phyloP scores from a whole-genome alignment of 2,888 invertebrate genomes.

The Drosophila rellima region DNA sequence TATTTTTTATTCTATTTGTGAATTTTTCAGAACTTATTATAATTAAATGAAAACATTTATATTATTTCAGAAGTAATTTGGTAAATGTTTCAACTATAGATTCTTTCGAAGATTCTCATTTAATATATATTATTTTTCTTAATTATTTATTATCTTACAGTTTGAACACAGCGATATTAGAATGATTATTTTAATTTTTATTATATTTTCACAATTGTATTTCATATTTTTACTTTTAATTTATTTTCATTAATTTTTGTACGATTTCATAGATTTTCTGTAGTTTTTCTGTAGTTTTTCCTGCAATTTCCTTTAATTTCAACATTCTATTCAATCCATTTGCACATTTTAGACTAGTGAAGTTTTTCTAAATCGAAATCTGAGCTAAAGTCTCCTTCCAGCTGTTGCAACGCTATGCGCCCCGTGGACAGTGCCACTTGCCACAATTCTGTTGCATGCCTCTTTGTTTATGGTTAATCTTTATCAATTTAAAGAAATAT shows the following conservation, averaged over 20 bases:
- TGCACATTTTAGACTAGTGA: not conserved
- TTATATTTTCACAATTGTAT: too few species aligned
- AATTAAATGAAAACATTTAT: too few species aligned
- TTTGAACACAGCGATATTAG: too few species aligned
- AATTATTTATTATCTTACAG: too few species aligned
- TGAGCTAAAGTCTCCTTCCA: slow-evolving; percentile 9
- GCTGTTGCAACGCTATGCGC: slow-evolving; percentile 36
- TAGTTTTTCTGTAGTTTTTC: not conserved
- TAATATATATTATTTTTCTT: too few species aligned
- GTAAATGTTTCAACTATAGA: too few species aligned
- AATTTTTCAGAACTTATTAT: too few species aligned
- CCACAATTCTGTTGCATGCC: slow-evolving; percentile 51
- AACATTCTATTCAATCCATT: not conserved
- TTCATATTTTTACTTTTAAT: too few species aligned
- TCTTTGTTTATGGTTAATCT: slow-evolving; percentile 79
- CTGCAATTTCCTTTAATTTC: not conserved
- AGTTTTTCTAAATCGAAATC: not conserved
- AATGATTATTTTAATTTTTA: too few species aligned
- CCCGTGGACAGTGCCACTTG: slow-evolving; percentile 61
- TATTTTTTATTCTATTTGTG: too few species aligned
- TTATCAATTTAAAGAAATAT: slow-evolving; percentile 82
- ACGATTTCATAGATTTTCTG: not conserved
- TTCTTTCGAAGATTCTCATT: too few species aligned
- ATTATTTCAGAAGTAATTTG: too few species aligned
- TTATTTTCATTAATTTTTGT: not conserved